Evolutionary conservation across 1,140 invertebrate genomes (phyloP), one percentile per base, ranked within the genome.

Genomic region (Trachymyrmex cornetzi): DNA sequence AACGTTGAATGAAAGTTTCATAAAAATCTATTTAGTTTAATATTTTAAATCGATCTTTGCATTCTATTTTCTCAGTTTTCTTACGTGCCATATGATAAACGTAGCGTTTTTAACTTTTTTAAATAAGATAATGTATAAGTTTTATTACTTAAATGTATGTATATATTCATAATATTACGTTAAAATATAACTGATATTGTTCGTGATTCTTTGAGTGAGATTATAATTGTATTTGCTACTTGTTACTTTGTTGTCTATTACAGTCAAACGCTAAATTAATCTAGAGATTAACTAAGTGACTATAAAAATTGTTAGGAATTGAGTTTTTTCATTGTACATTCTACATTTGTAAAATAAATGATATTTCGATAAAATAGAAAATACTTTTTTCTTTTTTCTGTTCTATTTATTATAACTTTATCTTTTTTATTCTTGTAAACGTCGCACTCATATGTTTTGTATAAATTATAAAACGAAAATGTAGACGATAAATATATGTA

Each of bases 21-120:
- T 44, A 44, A 44, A 44, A 44, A 44, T 44, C 38, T 44, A 44
- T 44, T 38, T 44, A 44, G 38, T 44, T 44, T 9, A 44, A 44
- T 2, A 44, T 44, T 44, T 11, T 44, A 9, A 1, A 44, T 1
- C 11, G 9, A 44, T 11, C 9, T 44, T 44, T 44, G 38, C 38
- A 44, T 11, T 11, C 9, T 12, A 1, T 11, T 44, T 44, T 81
- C 57, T 69, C 22, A 11, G 27, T 69, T 81, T 57, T 53, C 34
- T 74, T 16, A 48, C 22, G 81, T 84, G 81, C 81, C 71, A 84
- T 84, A 75, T 53, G 12, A 74, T 27, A 9, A 69, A 11, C 53
- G 7, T 69, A 67, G 27, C 14, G 2, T 69, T 38, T 67, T 44
- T 5, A n/a, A 12, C 30, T 34, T 34, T 34, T 34, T 55, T 69